Base-by-base conservation (phyloP, 2,113 vertebrate species). In the Syngnathus floridae region DNA sequence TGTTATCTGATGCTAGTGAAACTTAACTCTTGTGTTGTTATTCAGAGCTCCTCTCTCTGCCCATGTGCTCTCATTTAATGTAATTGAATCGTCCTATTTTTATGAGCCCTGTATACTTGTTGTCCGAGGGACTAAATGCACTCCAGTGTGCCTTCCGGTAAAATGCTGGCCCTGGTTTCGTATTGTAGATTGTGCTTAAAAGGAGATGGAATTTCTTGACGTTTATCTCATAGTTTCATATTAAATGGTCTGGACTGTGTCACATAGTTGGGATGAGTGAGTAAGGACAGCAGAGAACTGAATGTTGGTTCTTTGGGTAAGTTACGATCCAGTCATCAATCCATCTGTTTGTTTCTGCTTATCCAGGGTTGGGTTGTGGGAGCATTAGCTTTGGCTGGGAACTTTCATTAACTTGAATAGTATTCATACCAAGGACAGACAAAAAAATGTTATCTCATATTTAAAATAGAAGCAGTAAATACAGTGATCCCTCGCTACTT, bases 201-300 rank as follows among this genome's bases (percentile, higher is more conserved):
- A 82, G 70, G 72, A 82, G 73, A 82, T 72, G 36, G 69, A 76
- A 85, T 83, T 82, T 76, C 75, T 79, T 73, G 64, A 77, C 65
- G 78, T 73, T 85, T 76, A 81, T 71, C 71, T 84, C 72, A 78
- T 54, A 66, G 68, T 64, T 55, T 57, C 35, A 65, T 65, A 65
- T 69, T 73, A 73, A 67, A 83, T 74, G 67, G 62, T 70, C 75
- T 73, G 74, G 64, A 65, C 69, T 80, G 69, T 26, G 56, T 79
- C 69, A 37, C 69, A 38, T 37, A 26, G 65, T 62, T 36, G 43
- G 63, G 45, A 69, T 70, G 49, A 62, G 57, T 1, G 9, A 46
- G 45, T 49, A n/a, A 57, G 64, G 73, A 51, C 64, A 64, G 43
- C 13, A 35, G 57, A 70, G 22, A 48, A 64, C 43, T n/a, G 64